A percentile compares a stretch with the other conserved stretches of the same genome.
Conservation (phyloP, 2,113 vertebrate genomes). For the Oreocharis arfaki region DNA sequence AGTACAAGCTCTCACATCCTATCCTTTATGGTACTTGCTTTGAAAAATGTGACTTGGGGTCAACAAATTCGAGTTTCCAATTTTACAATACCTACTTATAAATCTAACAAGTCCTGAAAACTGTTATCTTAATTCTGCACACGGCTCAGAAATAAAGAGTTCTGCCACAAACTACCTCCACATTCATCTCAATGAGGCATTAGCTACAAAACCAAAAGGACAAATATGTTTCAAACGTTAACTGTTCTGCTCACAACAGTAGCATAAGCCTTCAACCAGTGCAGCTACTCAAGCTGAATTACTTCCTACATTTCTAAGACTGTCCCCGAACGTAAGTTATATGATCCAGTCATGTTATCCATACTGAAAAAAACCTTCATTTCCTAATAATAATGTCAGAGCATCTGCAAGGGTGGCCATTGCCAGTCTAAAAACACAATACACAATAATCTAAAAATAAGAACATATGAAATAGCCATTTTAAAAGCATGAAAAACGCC, state of each 20-base stretch:
- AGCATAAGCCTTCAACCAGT: neutral
- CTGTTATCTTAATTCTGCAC: neutral
- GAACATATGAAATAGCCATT: neutral
- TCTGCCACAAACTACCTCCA: neutral
- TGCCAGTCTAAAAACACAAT: neutral
- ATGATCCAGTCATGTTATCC: neutral
- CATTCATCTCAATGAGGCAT: neutral
- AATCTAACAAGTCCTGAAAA: neutral
- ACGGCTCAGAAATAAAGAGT: neutral
- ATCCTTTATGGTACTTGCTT: neutral
- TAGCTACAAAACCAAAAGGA: neutral
- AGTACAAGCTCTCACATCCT: accelerated
- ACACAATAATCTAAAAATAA: neutral
- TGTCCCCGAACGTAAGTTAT: neutral
- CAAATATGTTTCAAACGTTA: neutral
- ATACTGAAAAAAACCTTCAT: neutral
- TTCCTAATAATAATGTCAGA: neutral
- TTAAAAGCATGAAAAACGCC: neutral
- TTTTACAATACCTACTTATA: neutral
- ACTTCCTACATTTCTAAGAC: neutral
- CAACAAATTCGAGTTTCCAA: neutral
- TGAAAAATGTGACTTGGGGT: neutral
- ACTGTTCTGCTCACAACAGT: neutral
- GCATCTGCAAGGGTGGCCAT: neutral
- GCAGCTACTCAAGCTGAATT: neutral